Evolutionary conservation across 2,113 vertebrate species (phyloP), one percentile per base, ranked within the genome.

Genomic region (Apodemus speciosus): DNA sequence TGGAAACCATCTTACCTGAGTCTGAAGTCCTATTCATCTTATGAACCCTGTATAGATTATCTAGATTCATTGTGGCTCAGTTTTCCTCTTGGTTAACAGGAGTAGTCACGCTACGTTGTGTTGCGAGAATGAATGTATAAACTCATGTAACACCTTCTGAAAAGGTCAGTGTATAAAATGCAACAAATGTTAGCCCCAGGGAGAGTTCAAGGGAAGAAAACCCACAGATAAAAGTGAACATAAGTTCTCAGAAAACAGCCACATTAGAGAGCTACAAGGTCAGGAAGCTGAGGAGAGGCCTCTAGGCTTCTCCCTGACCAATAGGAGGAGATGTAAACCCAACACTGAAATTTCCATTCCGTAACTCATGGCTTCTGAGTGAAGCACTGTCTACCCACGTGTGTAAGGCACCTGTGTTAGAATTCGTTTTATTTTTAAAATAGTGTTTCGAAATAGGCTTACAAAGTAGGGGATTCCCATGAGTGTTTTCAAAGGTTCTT

Each of bases 21-120:
- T 94, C 84, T 73, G 27, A 85, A 92, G 80, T 93, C 43, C 73
- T 84, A 9, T 71, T 58, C 20, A 88, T 0, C 21, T 95, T 53
- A 4, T 68, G 18, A 32, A n/a, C 56, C 56, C 68, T 77, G 4
- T 51, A 5, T 32, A 85, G n/a, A 30, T 38, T 27, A 84, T 40
- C 69, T 89, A 89, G 88, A 30, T 46, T 46, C 40, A 11, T 64
- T 46, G 40, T 66, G 38, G 32, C 71, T 94, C 38, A 49, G 11
- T 85, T 91, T 88, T 93, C 27, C 85, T 85, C 60, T 46, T 49
- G 25, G 21, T 89, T 40, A 84, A 62, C 66, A 79, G 77, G 7
- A 49, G 13, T 90, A 35, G 94, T 89, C 69, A 77, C 1, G 16
- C 4, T 51, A 46, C 21, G 80, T 92, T 51, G 38, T 88, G 43